Base-by-base conservation (phyloP, 2,113 vertebrate species). In the Elgaria multicarinata region DNA sequence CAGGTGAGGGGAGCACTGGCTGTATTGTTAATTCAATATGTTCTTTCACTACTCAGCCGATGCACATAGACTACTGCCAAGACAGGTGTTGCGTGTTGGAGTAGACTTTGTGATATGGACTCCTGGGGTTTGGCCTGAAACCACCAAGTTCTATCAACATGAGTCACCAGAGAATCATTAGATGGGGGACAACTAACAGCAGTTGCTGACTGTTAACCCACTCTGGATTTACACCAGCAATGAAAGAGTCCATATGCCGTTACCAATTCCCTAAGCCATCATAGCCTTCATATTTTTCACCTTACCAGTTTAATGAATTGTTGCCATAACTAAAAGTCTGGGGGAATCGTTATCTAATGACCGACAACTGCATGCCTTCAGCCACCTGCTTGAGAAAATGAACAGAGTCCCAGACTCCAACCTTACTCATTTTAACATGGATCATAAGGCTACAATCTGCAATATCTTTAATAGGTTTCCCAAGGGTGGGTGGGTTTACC, bases 271-370 rank as follows among this genome's bases (percentile, higher is more conserved):
- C 85, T 77, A 78, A 92, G 91, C 67, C 94, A 87, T 92, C 92
- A 92, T 93, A 94, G 83, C 58, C 46, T 44, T 93, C 91, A 78
- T 92, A 94, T 93, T 94, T 96, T 94, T 87, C 77, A 90, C 91
- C 85, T 95, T 92, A 77, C 89, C 62, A 87, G 75, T 87, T 91
- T 91, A 93, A 92, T 95, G 93, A 94, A 87, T 94, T 93, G 66
- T 67, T 94, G 58, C 31, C 93, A 69, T 78, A 95, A 84, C 88
- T 90, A 74, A 58, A 92, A 90, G 80, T 94, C 72, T 93, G 71
- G 31, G 26, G 39, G 75, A 94, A 88, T 22, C 86, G 75, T 87
- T 66, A 83, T 92, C 91, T 93, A 94, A 95, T 93, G 91, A 94
- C 88, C 80, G 55, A 90, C 92, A 33, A 44, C 50, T 90, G 31